phyloP scores from a whole-genome alignment of 1,140 invertebrate genomes.

The Bombus huntii region DNA sequence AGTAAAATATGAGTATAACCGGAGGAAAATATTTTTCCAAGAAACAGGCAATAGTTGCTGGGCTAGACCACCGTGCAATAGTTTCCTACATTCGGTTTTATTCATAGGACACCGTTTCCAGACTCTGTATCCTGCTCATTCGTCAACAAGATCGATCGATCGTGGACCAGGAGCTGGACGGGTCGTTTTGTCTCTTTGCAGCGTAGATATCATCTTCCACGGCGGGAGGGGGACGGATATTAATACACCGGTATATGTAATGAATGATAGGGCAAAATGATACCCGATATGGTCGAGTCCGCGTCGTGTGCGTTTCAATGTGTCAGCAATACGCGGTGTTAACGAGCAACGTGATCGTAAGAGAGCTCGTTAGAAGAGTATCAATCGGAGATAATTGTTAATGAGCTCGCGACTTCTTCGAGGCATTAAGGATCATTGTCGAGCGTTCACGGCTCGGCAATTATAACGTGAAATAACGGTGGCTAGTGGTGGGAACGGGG shows the following conservation, averaged over 20 bases:
- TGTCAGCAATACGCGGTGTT: conserved; percentile 49
- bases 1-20: too few species aligned
- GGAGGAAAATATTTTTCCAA: not conserved
- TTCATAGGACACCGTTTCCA: conserved; percentile 32
- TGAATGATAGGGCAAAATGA: conserved; percentile 55
- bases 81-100: conserved; percentile 21
- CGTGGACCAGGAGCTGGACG: conserved; percentile 41
- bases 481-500: conserved; percentile 2
- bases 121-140: conserved; percentile 41
- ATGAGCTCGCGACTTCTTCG: conserved; percentile 56
- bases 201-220: conserved; percentile 55
- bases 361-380: conserved; percentile 62
- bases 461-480: conserved; percentile 47
- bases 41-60: not conserved
- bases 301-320: conserved; percentile 29
- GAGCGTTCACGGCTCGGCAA: conserved; percentile 22
- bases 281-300: conserved; percentile 46
- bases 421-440: conserved; percentile 40
- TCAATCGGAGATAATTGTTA: conserved; percentile 67
- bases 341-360: conserved; percentile 64
- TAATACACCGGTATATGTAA: conserved; percentile 63
- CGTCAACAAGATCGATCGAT: conserved; percentile 63
- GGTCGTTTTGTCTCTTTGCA: conserved; percentile 61
- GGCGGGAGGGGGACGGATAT: conserved; percentile 30
- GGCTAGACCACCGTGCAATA: not conserved